Base-by-base conservation (phyloP, 2,113 vertebrate genomes). In the Ceyx margarethae region DNA sequence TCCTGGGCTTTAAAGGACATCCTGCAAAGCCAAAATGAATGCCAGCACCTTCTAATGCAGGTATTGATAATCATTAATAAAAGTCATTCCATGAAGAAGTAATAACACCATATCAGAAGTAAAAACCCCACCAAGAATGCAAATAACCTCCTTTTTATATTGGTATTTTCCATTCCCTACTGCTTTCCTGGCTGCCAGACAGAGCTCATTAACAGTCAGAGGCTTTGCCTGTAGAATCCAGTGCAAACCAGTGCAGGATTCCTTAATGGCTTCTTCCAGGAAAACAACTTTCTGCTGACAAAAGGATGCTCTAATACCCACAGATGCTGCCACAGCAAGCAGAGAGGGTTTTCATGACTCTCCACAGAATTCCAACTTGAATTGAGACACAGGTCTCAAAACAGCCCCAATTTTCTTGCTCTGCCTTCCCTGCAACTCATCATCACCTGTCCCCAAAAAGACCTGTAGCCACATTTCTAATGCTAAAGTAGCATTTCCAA, bases 131-230 rank as follows among this genome's bases (percentile, higher is more conserved):
- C 37, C 37, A 37, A 37, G 37, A 37, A 37, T 37, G 37, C 37
- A 37, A 11, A 37, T 10, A 37, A 37, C 37, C 37, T 37, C 37
- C 37, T 37, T 37, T 81, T 65, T 45, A 48, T 42, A 53, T 12
- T 45, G 46, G 11, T 67, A 81, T 94, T 95, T 95, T 95, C 88
- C 88, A 89, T 61, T 91, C 66, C 43, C 60, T 87, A 14, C 19
- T 87, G 48, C 65, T 85, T 86, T 85, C 56, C 88, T 81, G 68
- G 68, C 72, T 81, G 81, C 75, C 54, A 72, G 69, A 81, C 61
- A 21, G 4, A 87, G n/a, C 15, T 93, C 50, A 80, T 94, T 93
- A 93, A 51, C n/a, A 91, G 46, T 26, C 54, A 92, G 66, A 23
- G 18, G 57, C 42, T 87, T 91, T 79, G n/a, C 53, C 69, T 81